These are phyloP conservation scores for Sphaerophoria taeniata DNA, from an alignment of 2,888 invertebrate species.

Conservation along the genomic window DNA sequence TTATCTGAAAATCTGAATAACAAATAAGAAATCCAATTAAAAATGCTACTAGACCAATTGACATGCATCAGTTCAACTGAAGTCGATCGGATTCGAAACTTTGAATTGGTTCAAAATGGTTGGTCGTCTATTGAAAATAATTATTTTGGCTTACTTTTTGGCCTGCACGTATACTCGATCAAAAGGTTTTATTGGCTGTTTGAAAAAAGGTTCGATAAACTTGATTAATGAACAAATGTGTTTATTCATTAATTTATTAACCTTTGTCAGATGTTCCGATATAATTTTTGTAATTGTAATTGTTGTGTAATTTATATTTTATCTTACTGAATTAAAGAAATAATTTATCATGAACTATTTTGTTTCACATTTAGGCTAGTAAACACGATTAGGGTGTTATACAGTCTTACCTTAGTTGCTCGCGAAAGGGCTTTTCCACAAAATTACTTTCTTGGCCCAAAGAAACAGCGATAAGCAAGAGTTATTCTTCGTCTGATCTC, in stretches of 20 bases:
- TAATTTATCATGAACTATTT: slow-evolving; percentile 24
- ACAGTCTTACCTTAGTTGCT: too few species aligned
- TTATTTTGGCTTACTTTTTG: slow-evolving; percentile 38
- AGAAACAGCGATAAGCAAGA: too few species aligned
- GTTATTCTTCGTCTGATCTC: too few species aligned
- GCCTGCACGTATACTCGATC: slow-evolving; percentile 26
- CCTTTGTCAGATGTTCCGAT: slow-evolving; percentile 63
- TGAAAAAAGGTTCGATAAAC: slow-evolving; percentile 25
- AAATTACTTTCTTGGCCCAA: too few species aligned
- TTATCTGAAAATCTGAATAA: slow-evolving; percentile 54
- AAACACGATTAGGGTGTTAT: too few species aligned
- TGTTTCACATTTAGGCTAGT: too few species aligned
- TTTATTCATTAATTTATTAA: slow-evolving; percentile 66
- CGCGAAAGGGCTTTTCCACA: too few species aligned
- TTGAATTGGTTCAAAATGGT: slow-evolving; percentile 24
- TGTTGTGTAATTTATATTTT: slow-evolving; percentile 54
- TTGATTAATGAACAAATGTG: slow-evolving; percentile 56
- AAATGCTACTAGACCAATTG: slow-evolving; percentile 69
- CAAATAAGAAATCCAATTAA: slow-evolving; percentile 68
- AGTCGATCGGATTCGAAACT: slow-evolving; percentile 59
- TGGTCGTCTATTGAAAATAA: background rate
- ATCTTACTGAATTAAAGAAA: slow-evolving; percentile 13
- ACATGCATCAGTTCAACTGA: slow-evolving; percentile 65
- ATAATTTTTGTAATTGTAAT: slow-evolving; percentile 39
- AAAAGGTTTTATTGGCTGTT: too few species aligned